Evolutionary conservation across 1,140 invertebrate species (phyloP).

Genomic region (Drosophila grimshawi): DNA sequence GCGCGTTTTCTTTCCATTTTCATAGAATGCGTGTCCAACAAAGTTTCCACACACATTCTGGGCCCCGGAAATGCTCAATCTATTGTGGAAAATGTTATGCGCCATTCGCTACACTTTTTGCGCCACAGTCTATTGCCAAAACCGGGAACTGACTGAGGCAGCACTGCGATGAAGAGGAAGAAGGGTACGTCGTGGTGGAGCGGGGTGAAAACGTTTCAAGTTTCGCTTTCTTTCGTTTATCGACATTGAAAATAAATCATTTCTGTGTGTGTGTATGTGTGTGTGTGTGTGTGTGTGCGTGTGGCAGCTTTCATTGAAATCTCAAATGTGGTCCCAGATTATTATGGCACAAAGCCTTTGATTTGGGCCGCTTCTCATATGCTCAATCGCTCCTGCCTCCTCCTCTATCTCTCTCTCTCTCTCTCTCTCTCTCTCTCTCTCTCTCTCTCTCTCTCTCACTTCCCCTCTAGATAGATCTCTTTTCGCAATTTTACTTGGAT

Average conservation of each 20-base stretch:
- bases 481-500: constrained; percentile 20
- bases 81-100: constrained; percentile 77
- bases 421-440: no score
- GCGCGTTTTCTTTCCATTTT: constrained; percentile 23
- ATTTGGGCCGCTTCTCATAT: constrained; percentile 45
- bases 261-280: constrained; percentile 40
- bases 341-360: constrained; percentile 73
- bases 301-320: constrained; percentile 65
- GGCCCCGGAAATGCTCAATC: constrained; percentile 72
- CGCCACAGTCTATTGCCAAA: constrained; percentile 24
- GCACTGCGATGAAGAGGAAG: not conserved
- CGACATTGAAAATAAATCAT: constrained; percentile 80
- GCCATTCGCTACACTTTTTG: constrained; percentile 53
- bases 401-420: not conserved
- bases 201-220: constrained; percentile 53
- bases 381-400: not conserved
- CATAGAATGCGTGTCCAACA: constrained; percentile 7
- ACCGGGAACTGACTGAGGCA: constrained; percentile 6
- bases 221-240: constrained; percentile 73
- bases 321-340: constrained; percentile 68
- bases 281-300: constrained; percentile 27
- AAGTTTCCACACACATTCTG: constrained; percentile 20
- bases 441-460: no score
- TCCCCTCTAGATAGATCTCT: constrained; percentile 1
- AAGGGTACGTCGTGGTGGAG: not conserved